Conservation (phyloP, 2,113 vertebrate genomes). For the Catharus bicknelli region DNA sequence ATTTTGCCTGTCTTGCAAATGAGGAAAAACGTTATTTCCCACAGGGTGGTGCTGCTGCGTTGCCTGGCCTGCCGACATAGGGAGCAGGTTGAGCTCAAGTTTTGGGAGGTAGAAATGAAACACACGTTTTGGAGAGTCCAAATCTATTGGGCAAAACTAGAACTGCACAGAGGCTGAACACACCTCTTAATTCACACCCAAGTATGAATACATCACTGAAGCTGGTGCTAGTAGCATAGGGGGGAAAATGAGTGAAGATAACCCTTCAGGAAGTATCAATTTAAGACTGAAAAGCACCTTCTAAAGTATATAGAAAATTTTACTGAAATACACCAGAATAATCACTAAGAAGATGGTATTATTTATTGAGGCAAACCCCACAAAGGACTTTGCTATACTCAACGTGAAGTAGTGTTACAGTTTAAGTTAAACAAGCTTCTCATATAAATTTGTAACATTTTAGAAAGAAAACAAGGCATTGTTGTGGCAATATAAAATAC, state of each 20-base stretch:
- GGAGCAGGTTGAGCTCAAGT: neutral
- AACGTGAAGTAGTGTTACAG: neutral
- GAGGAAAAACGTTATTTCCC: neutral
- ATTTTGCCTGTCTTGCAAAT: neutral
- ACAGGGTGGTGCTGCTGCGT: slow-evolving; percentile 32
- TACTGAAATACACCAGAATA: neutral
- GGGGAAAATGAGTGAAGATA: neutral
- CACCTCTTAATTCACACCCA: neutral
- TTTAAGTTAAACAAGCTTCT: neutral
- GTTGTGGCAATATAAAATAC: neutral
- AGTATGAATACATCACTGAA: neutral
- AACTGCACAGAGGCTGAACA: neutral
- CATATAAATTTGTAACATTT: neutral
- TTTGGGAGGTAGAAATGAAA: fast-evolving
- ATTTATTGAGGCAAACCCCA: neutral
- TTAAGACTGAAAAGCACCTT: neutral
- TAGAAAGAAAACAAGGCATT: neutral
- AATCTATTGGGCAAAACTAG: neutral
- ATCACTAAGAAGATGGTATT: neutral
- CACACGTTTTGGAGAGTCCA: neutral
- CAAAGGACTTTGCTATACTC: neutral
- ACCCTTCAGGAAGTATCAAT: neutral
- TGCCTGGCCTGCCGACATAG: fast-evolving
- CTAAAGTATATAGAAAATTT: neutral
- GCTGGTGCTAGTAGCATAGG: fast-evolving